phyloP scores from a whole-genome alignment of 2,797 vertebrate species.

The Monodelphis domestica region DNA sequence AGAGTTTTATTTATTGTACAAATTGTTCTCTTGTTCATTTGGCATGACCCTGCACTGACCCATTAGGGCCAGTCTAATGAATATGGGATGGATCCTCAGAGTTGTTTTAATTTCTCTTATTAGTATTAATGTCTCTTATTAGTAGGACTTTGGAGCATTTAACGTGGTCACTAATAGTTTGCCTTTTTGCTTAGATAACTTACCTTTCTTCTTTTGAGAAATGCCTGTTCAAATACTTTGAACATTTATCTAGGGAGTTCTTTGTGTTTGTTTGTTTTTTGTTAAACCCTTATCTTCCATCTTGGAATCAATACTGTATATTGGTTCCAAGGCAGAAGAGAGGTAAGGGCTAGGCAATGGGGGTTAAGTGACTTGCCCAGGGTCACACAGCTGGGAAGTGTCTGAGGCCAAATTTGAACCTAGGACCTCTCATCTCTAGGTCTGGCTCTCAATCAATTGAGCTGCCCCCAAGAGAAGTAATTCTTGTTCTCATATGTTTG shows the following conservation, averaged over 20 bases:
- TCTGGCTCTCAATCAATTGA: too few species aligned
- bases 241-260: background rate
- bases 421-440: too few species aligned
- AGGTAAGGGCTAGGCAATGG: too few species aligned
- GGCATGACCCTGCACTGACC: background rate
- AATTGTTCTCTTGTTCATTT: background rate
- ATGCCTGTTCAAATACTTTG: background rate
- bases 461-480: too few species aligned
- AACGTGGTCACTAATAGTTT: background rate
- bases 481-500: background rate
- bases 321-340: too few species aligned
- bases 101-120: background rate
- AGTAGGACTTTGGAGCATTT: background rate
- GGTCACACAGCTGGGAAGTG: too few species aligned
- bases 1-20: background rate
- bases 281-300: too few species aligned
- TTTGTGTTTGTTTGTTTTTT: too few species aligned
- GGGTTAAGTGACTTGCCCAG: too few species aligned
- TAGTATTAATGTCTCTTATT: background rate
- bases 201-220: background rate
- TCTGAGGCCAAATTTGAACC: too few species aligned
- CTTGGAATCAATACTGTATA: too few species aligned
- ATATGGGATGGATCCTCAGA: background rate
- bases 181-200: background rate
- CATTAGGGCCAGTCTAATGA: background rate